These are phyloP conservation scores for Syrrhaptes paradoxus DNA, from an alignment of 2,113 vertebrate species.

Conservation along the genomic window DNA sequence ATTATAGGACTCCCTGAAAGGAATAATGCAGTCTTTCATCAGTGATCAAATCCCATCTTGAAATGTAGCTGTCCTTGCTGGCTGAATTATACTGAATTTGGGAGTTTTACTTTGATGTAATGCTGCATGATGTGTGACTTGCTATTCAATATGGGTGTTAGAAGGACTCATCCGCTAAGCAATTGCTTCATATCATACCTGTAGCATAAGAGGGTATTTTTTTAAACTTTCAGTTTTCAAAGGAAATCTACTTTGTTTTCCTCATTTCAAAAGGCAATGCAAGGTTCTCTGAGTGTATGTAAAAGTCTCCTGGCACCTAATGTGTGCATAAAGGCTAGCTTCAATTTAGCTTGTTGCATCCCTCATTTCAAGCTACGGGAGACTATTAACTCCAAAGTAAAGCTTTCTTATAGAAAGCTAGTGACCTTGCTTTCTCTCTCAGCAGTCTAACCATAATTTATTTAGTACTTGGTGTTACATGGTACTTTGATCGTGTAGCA, in stretches of 20 bases:
- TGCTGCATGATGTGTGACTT: not conserved
- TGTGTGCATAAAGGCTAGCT: not conserved
- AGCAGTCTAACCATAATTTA: not conserved
- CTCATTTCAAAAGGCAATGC: not conserved
- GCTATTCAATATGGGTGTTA: not conserved
- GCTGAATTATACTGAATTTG: not conserved
- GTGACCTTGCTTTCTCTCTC: not conserved
- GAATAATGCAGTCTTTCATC: not conserved
- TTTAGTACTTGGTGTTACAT: not conserved
- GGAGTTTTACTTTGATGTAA: not conserved
- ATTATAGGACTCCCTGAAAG: not conserved
- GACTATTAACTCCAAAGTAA: constrained; percentile 33
- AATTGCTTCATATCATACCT: not conserved
- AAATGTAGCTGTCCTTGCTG: not conserved
- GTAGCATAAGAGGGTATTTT: not conserved
- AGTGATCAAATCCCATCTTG: not conserved
- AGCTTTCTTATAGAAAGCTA: not conserved
- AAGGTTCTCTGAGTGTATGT: not conserved
- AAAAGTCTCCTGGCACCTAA: not conserved
- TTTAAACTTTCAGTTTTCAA: not conserved
- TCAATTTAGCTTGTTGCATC: not conserved
- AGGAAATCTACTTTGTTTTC: not conserved
- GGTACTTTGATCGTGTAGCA: constrained; percentile 1
- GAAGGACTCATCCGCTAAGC: not conserved
- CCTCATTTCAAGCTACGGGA: constrained; percentile 19